Base-by-base conservation (phyloP, 2,113 vertebrate species). In the Syngnathus typhle region DNA sequence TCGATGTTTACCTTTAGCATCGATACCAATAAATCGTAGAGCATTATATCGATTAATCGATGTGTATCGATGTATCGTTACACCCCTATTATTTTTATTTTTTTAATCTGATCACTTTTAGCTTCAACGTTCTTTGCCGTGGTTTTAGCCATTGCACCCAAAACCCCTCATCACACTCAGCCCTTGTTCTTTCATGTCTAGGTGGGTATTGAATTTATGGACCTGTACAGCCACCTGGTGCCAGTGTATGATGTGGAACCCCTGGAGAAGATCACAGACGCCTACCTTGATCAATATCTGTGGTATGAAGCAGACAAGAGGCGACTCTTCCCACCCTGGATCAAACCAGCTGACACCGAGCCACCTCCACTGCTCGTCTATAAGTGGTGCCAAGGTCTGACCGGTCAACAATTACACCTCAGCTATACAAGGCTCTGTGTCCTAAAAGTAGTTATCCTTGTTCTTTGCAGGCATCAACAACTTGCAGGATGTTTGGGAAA, bases 141-240 rank as follows among this genome's bases (percentile, higher is more conserved):
- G 4, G 10, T 52, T 7, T 8, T 21, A 21, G 7, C 16, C 60
- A 16, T 37, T 16, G 38, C 7, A 64, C 19, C 60, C 37, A 65
- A 49, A 56, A 1, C 54, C 54, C 16, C 18, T 66, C 9, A 39
- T 16, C 66, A 59, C 18, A 37, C 8, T 19, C 21, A 23, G 18
- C 15, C 43, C 18, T 6, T 36, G 3, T 21, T 49, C 13, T 8
- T n/a, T 61, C 32, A 72, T 71, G 64, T 71, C 13, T 46, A 99
- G 97, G 97, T 99, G 65, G 97, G 97, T 59, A 99, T 99, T n/a
- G 97, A 99, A 82, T 99, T 99, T 86, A 99, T 99, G 97, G 97
- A 99, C 88, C 90, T 99, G 65, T 99, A 99, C 88, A 98, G 96
- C 83, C 97, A 99, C 67, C 80, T 99, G 65, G 96, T 99, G 43